Evolutionary conservation across 2,113 vertebrate species (phyloP), one percentile per base, ranked within the genome.

Genomic region (Mormyrus lacerda): DNA sequence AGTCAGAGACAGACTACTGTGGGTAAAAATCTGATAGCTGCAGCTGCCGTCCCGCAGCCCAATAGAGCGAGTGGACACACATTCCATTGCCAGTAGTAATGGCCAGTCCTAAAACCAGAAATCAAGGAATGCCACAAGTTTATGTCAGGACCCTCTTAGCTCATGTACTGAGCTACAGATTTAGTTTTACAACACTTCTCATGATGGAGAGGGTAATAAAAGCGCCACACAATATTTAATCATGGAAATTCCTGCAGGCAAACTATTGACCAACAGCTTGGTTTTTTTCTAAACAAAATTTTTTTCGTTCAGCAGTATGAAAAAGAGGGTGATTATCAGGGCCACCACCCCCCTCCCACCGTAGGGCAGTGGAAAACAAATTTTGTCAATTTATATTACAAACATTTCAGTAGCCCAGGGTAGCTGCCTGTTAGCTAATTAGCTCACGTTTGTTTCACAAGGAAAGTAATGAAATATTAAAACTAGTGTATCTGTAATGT

Each of bases 131-230:
- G 55, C 19, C 35, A 10, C 9, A 15, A 35, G 11, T 53, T 21
- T 27, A 51, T 88, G 47, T 55, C 73, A 83, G 27, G 35, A 48
- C 17, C 88, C 51, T 11, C 21, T 19, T 53, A 31, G 21, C 27
- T 69, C 39, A 50, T 48, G 86, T 85, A 82, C 69, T 85, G n/a
- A 61, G 86, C 88, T 87, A 89, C 89, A 73, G 24, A 44, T 83
- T 87, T 35, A 89, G 51, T 91, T 91, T 91, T 88, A 89, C 88
- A 89, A 82, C 84, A 35, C 51, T 88, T 83, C 82, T 55, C 15
- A 3, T 79, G 45, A 88, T 53, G 1, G 45, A 42, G 31, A 53
- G 51, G 35, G 15, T 53, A n/a, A 86, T 42, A 44, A 35, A 87
- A 17, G 11, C 17, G 19, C 31, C 35, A 42, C 35, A 42, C 50